Evolutionary conservation across 2,113 vertebrate genomes (phyloP), one percentile per base, ranked within the genome.

Genomic region (Hiodon tergisus): DNA sequence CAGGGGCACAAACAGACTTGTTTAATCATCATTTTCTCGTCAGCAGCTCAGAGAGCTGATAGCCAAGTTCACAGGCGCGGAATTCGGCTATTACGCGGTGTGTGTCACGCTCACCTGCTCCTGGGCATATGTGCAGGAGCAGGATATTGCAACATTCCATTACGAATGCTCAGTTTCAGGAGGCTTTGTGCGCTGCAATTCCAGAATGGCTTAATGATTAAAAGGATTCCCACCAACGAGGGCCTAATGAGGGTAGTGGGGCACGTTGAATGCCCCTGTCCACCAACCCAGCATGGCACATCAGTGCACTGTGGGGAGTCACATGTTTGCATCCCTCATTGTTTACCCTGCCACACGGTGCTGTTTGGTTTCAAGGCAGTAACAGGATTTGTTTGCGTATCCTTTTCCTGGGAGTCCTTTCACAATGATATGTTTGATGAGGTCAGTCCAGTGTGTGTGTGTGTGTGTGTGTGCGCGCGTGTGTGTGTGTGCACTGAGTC

Each of bases 291-390:
- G 68, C 9, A 4, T 52, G 4, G 9, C 31, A 10, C 16, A 13
- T 54, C 51, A 31, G 13, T 0, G 5, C n/a, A n/a, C 46, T 2
- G 31, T 31, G 6, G 46, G 11, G 11, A 5, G 11, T n/a, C 6
- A 59, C 31, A 3, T 0, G 5, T 3, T 8, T 17, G 3, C 9
- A 59, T 10, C n/a, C 52, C 16, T 3, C 69, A 31, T 53, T 57
- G 31, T 71, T 46, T 46, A 9, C 53, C 70, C 2, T 11, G 46
- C 11, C 2, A 13, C 5, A 11, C 46, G 31, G 7, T 59, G 9
- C 58, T 71, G 70, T 71, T 71, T 71, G 47, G 13, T 48, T 50
- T 71, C 50, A 71, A 71, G 70, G 70, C 11, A 31, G 17, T n/a
- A 31, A 2, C 70, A 8, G 17, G 9, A 9, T 71, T 60, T 71